Evolutionary conservation across 2,797 vertebrate genomes (phyloP), one percentile per base, ranked within the genome.

Genomic region (Chromobotia macracanthus): DNA sequence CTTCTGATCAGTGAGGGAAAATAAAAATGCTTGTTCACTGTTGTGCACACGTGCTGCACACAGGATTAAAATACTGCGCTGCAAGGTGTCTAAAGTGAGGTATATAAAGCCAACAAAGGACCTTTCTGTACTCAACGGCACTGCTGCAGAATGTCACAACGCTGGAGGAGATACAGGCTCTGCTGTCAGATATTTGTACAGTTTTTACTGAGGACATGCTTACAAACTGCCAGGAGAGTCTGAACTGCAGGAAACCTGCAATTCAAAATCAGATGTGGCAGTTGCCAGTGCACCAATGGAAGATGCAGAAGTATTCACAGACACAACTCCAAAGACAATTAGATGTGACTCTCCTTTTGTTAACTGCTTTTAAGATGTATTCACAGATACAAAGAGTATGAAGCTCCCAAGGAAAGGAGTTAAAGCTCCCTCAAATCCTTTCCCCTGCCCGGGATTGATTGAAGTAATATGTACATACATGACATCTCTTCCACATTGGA

Each of bases 181-280:
- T 78, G 50, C 1, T 78, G 3, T 23, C 16, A 0, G 18, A 55
- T 25, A 78, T 69, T 1, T 56, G 64, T 21, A 23, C 25, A 51
- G 75, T 78, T 41, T 78, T 58, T 55, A 41, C 66, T 4, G 25
- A 23, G 6, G 56, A 18, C 35, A 19, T 16, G 48, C 41, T 9
- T 44, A 44, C 41, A 44, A 6, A n/a, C 50, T 28, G 41, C 63
- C 28, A 48, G 50, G 31, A 66, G 13, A 69, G 41, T 41, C 2
- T 77, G n/a, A 68, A 77, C 0, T 35, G 58, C 10, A 18, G 69
- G 23, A 51, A 77, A 35, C 41, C 25, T 58, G 53, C 31, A 1
- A 78, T 78, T 44, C 23, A 38, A 41, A 70, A 60, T 0, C 53
- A 58, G 50, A 75, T 1, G 41, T 65, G 23, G 48, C 65, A 48